phyloP scores from a whole-genome alignment of 1,140 invertebrate species.

The Augochlora pura region DNA sequence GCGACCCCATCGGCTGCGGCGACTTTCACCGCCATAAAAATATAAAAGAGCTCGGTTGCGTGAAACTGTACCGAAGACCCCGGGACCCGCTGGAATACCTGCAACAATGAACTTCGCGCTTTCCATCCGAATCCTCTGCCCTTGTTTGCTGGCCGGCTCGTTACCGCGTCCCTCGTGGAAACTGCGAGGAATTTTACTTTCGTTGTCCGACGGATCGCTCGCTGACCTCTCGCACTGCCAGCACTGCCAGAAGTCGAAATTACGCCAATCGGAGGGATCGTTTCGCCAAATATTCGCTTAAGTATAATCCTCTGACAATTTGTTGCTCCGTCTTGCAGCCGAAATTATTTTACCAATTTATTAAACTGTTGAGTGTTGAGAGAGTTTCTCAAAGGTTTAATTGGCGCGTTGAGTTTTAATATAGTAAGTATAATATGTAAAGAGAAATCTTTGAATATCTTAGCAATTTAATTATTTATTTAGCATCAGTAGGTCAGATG shows the following conservation, averaged over 20 bases:
- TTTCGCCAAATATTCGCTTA: neutral
- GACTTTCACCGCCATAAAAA: constrained; percentile 80
- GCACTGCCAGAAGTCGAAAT: neutral
- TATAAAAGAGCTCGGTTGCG: constrained; percentile 75
- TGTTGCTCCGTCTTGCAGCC: too few relatives aligned
- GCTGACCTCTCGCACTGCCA: neutral
- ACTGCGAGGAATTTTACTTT: constrained; percentile 4
- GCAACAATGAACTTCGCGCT: constrained; percentile 19
- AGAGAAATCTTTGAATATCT: too few relatives aligned
- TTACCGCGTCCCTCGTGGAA: neutral
- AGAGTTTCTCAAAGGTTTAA: too few relatives aligned
- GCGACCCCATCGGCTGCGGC: constrained; percentile 65
- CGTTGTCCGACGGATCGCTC: neutral
- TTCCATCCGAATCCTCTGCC: neutral
- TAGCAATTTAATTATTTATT: too few relatives aligned
- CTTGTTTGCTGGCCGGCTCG: constrained; percentile 6
- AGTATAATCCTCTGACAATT: neutral
- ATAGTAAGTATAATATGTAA: too few relatives aligned
- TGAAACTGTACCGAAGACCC: constrained; percentile 64
- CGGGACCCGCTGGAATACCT: constrained; percentile 6
- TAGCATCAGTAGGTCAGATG: too few relatives aligned
- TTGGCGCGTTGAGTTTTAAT: too few relatives aligned
- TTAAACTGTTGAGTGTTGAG: too few relatives aligned
- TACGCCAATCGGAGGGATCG: neutral
- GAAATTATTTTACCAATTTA: too few relatives aligned